Conservation (phyloP, 2,888 invertebrate species). For the Hedychridium roseum region DNA sequence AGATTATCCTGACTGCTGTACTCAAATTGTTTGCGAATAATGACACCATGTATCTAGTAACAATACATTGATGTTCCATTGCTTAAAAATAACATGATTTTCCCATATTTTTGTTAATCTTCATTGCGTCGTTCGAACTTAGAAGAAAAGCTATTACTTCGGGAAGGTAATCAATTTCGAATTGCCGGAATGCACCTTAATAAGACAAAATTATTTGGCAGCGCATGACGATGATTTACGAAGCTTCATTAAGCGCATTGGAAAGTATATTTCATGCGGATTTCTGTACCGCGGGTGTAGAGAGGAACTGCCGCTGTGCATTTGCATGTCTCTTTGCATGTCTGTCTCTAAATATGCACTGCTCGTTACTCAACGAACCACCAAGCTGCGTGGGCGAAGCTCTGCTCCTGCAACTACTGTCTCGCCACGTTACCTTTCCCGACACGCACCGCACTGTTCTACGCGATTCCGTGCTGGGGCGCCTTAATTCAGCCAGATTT, state of each 20-base stretch:
- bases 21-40: neutral
- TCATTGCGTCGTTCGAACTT: too few relatives aligned
- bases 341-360: slow-evolving; percentile 43
- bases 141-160: too few relatives aligned
- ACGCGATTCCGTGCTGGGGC: slow-evolving; percentile 30
- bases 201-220: too few relatives aligned
- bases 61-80: too few relatives aligned
- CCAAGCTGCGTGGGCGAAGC: slow-evolving; percentile 32
- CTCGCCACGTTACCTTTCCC: slow-evolving; percentile 20
- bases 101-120: too few relatives aligned
- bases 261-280: slow-evolving; percentile 33
- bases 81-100: too few relatives aligned
- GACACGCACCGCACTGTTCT: slow-evolving; percentile 24
- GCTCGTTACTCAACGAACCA: slow-evolving; percentile 45
- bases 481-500: slow-evolving; percentile 32
- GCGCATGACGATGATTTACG: too few relatives aligned
- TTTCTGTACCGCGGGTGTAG: too few relatives aligned
- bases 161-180: too few relatives aligned
- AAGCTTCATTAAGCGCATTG: slow-evolving; percentile 37
- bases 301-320: slow-evolving; percentile 35
- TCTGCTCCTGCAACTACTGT: slow-evolving; percentile 22
- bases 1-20: neutral
- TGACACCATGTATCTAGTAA: too few relatives aligned
- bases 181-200: too few relatives aligned
- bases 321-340: slow-evolving; percentile 41